Conservation (phyloP, 2,113 vertebrate species). For the Bostrychus sinensis region DNA sequence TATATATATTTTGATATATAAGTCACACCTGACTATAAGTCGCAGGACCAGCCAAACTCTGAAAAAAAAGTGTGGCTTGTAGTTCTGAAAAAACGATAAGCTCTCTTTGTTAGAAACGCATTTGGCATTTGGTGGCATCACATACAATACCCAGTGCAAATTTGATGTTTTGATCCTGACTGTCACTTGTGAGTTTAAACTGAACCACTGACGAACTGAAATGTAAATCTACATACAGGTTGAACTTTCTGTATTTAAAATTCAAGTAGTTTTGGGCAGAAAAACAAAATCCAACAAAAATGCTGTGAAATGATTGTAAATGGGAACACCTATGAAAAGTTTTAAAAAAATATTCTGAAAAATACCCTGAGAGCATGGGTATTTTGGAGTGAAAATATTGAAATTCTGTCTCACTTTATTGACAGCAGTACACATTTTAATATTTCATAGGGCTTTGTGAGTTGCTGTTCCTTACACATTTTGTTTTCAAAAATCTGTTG, state of each 20-base stretch:
- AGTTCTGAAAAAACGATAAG: too few species aligned
- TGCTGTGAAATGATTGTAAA: too few species aligned
- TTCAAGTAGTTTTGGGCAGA: not conserved
- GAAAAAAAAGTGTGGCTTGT: too few species aligned
- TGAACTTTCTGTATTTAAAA: not conserved
- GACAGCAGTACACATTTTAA: conserved; percentile 27
- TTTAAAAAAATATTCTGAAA: conserved; percentile 1
- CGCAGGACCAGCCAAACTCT: too few species aligned
- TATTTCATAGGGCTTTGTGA: conserved; percentile 40
- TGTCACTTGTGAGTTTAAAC: not conserved
- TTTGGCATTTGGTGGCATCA: too few species aligned
- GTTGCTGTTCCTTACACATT: conserved; percentile 20
- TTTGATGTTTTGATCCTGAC: not conserved
- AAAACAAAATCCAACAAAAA: not conserved
- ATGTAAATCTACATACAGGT: too few species aligned
- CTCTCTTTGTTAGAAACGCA: too few species aligned
- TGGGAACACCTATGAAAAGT: not conserved
- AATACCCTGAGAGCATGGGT: conserved; percentile 8
- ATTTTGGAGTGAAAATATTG: too few species aligned
- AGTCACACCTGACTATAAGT: too few species aligned
- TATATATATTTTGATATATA: too few species aligned
- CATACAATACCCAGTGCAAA: not conserved
- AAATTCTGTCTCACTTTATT: too few species aligned
- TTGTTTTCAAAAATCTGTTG: not conserved
- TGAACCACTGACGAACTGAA: not conserved